A percentile compares a stretch with the other conserved stretches of the same genome.
Conservation (phyloP, 2,888 invertebrate genomes). For the Pheosia gnoma region DNA sequence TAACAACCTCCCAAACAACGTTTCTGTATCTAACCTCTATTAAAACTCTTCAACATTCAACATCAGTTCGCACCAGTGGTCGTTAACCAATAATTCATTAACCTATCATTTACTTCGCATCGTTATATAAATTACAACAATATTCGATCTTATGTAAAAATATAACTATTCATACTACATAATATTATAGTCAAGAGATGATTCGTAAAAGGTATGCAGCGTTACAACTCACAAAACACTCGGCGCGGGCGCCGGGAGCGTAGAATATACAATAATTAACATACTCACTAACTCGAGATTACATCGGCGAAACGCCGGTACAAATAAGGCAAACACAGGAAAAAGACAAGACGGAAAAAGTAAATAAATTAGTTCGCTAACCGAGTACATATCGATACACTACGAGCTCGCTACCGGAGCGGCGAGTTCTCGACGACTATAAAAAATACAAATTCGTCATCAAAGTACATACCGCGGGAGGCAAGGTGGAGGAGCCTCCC, state of each 20-base stretch:
- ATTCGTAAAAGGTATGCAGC: slow-evolving; percentile 21
- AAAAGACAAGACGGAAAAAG: background rate
- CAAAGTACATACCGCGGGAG: background rate
- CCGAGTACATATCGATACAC: background rate
- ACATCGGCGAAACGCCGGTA: slow-evolving; percentile 11
- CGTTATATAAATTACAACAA: slow-evolving; percentile 57
- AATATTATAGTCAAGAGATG: slow-evolving; percentile 15
- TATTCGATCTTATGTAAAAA: slow-evolving; percentile 74
- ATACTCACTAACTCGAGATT: slow-evolving; percentile 22
- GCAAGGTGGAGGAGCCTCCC: background rate
- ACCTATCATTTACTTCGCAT: slow-evolving; percentile 51
- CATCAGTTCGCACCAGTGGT: slow-evolving; percentile 82
- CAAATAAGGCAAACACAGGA: background rate
- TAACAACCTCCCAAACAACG: slow-evolving; percentile 78
- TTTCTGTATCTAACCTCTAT: slow-evolving; percentile 71
- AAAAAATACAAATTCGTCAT: slow-evolving; percentile 13
- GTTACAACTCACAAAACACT: slow-evolving; percentile 21
- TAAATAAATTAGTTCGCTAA: background rate
- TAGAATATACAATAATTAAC: slow-evolving; percentile 11
- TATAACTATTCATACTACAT: slow-evolving; percentile 58
- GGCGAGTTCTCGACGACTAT: slow-evolving; percentile 2
- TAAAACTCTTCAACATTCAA: slow-evolving; percentile 82
- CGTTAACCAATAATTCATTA: slow-evolving; percentile 65
- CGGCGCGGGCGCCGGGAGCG: slow-evolving; percentile 12
- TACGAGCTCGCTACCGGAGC: background rate